Conservation (phyloP, 2,113 vertebrate genomes). For the Columba janthina region DNA sequence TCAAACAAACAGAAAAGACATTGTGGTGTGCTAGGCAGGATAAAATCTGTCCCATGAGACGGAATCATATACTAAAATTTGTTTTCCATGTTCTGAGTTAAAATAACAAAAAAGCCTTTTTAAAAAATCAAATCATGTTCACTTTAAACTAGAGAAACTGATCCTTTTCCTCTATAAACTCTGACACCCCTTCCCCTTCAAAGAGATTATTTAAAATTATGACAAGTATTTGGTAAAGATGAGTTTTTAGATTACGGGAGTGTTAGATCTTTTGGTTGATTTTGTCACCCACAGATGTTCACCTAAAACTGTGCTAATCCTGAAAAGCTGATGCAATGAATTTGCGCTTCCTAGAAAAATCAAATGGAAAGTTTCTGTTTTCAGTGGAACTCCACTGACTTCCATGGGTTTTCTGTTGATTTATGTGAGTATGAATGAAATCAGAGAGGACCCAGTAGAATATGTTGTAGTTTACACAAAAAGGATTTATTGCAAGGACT, state of each 20-base stretch:
- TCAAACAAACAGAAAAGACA: not conserved
- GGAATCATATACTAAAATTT: not conserved
- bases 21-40: rapidly evolving
- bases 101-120: not conserved
- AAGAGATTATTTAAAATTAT: not conserved
- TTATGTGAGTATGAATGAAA: slow-evolving; percentile 30
- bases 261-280: not conserved
- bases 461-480: slow-evolving; percentile 38
- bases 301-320: not conserved
- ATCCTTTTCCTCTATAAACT: not conserved
- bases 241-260: not conserved
- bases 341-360: not conserved
- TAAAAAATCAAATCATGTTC: not conserved
- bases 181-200: rapidly evolving
- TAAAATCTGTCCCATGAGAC: not conserved
- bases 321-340: not conserved
- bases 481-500: slow-evolving; percentile 24
- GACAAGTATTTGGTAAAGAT: not conserved
- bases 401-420: slow-evolving; percentile 39
- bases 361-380: not conserved
- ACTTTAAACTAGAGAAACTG: not conserved
- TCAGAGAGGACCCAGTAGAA: slow-evolving; percentile 5
- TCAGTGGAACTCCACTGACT: not conserved
- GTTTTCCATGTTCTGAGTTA: not conserved
- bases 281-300: not conserved